phyloP scores from a whole-genome alignment of 2,113 vertebrate species.

The Excalfactoria chinensis region DNA sequence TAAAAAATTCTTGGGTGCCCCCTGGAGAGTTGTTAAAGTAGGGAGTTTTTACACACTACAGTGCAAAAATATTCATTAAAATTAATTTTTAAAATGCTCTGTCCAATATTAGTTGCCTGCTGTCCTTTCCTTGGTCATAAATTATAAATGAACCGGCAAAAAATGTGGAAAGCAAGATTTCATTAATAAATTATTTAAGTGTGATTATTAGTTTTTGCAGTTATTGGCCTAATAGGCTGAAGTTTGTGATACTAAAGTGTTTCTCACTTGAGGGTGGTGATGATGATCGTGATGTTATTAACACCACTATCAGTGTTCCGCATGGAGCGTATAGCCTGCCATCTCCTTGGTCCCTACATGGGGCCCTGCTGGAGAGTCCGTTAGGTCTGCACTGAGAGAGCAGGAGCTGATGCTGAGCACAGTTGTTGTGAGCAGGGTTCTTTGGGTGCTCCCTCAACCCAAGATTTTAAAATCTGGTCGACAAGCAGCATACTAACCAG shows the following conservation, averaged over 20 bases:
- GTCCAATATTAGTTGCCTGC: conserved; percentile 61
- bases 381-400: not conserved
- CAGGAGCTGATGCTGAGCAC: not conserved
- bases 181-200: conserved; percentile 67
- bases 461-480: not conserved
- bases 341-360: rapidly evolving
- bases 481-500: not conserved
- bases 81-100: conserved; percentile 72
- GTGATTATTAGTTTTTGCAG: conserved; percentile 57
- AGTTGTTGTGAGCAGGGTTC: rapidly evolving
- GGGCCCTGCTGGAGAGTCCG: rapidly evolving
- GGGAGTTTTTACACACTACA: not conserved
- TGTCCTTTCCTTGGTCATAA: conserved; percentile 66
- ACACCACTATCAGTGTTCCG: not conserved
- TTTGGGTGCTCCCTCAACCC: not conserved
- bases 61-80: conserved; percentile 63
- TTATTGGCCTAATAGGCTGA: conserved; percentile 32
- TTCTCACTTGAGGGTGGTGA: not conserved
- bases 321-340: rapidly evolving
- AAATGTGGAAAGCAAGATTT: conserved; percentile 22
- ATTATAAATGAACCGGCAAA: conserved; percentile 65
- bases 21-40: conserved; percentile 28
- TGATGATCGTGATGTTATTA: not conserved
- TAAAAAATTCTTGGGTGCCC: conserved; percentile 33
- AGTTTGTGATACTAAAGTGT: not conserved